Evolutionary conservation across 2,113 vertebrate genomes (phyloP).

Genomic region (Procapra przewalskii): DNA sequence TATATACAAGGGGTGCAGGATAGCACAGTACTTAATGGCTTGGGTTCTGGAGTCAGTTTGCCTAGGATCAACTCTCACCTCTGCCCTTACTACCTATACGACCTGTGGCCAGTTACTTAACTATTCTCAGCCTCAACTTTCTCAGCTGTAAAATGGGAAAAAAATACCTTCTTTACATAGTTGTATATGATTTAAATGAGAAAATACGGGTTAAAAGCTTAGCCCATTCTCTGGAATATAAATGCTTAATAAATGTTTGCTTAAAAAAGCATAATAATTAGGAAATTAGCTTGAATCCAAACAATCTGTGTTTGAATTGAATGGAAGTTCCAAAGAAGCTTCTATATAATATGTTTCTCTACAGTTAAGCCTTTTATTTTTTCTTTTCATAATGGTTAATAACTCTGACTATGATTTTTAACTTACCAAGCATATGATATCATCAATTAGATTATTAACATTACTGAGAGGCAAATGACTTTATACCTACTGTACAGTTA

Average conservation of each 20-base stretch:
- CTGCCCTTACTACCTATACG: neutral
- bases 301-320: neutral
- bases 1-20: neutral
- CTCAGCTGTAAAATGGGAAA: neutral
- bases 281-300: neutral
- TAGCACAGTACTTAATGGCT: neutral
- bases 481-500: neutral
- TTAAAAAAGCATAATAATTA: neutral
- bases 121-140: constrained; percentile 6
- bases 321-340: neutral
- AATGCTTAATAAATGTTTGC: neutral
- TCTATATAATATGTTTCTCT: neutral
- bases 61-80: neutral
- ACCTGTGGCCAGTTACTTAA: neutral
- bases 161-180: neutral
- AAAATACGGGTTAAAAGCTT: neutral
- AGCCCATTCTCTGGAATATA: neutral
- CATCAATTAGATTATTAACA: constrained; percentile 10
- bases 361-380: neutral
- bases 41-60: neutral
- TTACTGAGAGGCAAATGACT: constrained; percentile 21
- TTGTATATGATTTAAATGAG: neutral
- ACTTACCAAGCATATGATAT: neutral
- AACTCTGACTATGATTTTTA: constrained; percentile 2
- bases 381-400: neutral